These are phyloP conservation scores for Euschistus heros DNA, from an alignment of 1,140 invertebrate species.

Conservation along the genomic window DNA sequence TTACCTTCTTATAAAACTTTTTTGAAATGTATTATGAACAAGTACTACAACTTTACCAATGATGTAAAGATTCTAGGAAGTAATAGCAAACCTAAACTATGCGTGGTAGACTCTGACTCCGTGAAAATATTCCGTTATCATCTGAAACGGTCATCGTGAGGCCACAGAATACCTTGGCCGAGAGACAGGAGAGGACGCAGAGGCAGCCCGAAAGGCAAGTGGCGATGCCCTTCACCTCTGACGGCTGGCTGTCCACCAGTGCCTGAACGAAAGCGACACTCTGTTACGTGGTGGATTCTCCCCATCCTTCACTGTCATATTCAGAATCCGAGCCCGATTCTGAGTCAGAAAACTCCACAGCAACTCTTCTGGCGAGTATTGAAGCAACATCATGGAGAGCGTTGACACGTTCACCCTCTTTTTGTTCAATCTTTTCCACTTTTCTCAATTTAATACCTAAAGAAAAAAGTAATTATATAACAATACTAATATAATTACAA, in stretches of 20 bases:
- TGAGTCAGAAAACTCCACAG: conserved; percentile 87
- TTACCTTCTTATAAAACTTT: too few relatives aligned
- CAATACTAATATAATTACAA: too few relatives aligned
- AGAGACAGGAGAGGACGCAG: conserved; percentile 4
- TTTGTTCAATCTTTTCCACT: conserved; percentile 78
- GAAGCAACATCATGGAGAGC: conserved; percentile 87
- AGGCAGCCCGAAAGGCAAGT: neutral
- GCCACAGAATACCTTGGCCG: neutral
- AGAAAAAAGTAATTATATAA: conserved; percentile 27
- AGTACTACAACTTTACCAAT: too few relatives aligned
- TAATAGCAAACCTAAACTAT: neutral
- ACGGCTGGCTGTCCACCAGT: neutral
- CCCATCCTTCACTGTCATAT: conserved; percentile 59
- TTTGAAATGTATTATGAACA: too few relatives aligned
- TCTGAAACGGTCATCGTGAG: neutral
- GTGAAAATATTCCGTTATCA: neutral
- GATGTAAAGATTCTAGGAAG: too few relatives aligned
- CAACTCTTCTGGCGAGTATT: conserved; percentile 83
- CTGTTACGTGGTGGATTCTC: conserved; percentile 35
- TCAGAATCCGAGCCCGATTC: conserved; percentile 71
- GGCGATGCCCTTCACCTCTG: neutral
- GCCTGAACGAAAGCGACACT: neutral
- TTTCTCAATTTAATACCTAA: conserved; percentile 82
- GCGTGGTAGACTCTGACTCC: neutral
- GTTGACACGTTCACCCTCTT: conserved; percentile 60